phyloP scores from a whole-genome alignment of 2,113 vertebrate genomes.

The Scytalopus superciliaris region DNA sequence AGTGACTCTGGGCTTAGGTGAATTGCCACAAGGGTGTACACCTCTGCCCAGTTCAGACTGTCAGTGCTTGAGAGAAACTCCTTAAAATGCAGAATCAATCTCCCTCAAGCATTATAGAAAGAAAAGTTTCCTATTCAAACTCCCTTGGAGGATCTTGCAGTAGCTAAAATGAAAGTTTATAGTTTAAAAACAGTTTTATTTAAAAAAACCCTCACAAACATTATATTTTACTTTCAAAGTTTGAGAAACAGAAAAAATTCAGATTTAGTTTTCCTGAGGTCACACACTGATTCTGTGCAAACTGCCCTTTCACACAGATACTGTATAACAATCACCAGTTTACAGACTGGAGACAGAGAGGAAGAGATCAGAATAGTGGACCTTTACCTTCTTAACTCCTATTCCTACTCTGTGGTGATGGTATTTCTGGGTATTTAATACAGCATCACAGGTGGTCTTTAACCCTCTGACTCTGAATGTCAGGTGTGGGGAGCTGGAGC shows the following conservation, averaged over 20 bases:
- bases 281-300: background rate
- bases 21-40: rapidly evolving
- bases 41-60: background rate
- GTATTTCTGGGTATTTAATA: background rate
- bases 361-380: background rate
- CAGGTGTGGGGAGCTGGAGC: background rate
- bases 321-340: background rate
- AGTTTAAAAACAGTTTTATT: background rate
- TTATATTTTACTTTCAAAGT: background rate
- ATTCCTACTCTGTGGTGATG: background rate
- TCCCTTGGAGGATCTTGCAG: background rate
- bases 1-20: background rate
- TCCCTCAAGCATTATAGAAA: background rate
- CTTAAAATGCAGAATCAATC: background rate
- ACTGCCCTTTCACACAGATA: background rate
- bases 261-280: background rate
- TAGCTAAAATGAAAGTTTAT: background rate
- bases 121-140: background rate
- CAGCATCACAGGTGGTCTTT: background rate
- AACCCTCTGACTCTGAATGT: background rate
- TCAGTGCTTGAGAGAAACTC: background rate
- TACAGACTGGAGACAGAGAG: background rate
- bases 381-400: background rate
- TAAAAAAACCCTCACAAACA: background rate
- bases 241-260: background rate